A percentile compares a stretch with the other conserved stretches of the same genome.
phyloP scores from a whole-genome alignment of 2,888 invertebrate species.

The Coleophora deauratella region DNA sequence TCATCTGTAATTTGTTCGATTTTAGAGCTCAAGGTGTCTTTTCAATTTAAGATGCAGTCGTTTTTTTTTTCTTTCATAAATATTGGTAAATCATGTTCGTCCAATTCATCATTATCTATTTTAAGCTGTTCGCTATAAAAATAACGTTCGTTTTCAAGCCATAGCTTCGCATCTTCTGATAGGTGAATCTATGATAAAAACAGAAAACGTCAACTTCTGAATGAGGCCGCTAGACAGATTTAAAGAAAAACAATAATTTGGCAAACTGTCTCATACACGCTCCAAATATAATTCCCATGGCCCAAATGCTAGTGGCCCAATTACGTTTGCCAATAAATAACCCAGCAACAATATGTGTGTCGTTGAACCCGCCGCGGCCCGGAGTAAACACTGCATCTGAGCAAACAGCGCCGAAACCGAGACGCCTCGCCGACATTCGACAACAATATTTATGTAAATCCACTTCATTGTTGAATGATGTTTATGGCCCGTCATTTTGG shows the following conservation, averaged over 20 bases:
- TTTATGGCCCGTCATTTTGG: constrained; percentile 64
- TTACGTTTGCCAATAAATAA: constrained; percentile 59
- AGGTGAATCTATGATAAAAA: no score
- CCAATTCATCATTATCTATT: no score
- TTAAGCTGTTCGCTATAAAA: no score
- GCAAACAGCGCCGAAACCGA: constrained; percentile 39
- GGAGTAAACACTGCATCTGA: constrained; percentile 66
- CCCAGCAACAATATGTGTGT: constrained; percentile 66
- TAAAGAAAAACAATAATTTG: constrained; percentile 24
- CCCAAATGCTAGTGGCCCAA: constrained; percentile 63
- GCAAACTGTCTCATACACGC: constrained; percentile 25
- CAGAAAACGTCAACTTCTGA: not conserved
- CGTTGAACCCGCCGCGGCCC: constrained; percentile 58
- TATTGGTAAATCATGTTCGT: no score
- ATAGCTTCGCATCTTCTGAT: no score
- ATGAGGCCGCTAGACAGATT: constrained; percentile 13
- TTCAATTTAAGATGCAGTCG: no score
- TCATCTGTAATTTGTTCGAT: no score
- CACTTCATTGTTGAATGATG: constrained; percentile 65
- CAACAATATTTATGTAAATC: constrained; percentile 71
- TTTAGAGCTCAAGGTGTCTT: no score
- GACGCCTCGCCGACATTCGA: constrained; percentile 60
- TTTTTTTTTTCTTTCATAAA: no score
- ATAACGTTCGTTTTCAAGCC: no score
- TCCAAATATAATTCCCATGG: constrained; percentile 47